Percentiles rank a stretch among this genome's conserved stretches.
Conservation (phyloP, 2,888 invertebrate species). For the Teinopalpus imperialis region DNA sequence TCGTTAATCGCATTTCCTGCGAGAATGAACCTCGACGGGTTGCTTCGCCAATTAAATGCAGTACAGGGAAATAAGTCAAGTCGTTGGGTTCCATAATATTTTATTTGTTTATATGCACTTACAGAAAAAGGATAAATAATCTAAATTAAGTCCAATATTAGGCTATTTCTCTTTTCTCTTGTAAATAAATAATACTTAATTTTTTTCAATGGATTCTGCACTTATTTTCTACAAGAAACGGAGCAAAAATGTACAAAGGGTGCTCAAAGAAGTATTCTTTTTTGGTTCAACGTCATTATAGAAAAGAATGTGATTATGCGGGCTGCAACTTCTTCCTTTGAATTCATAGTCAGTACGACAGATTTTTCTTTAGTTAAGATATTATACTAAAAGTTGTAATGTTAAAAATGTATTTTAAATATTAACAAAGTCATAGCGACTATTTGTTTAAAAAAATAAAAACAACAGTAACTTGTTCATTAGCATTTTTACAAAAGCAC, state of each 20-base stretch:
- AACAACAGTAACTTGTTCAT: too few relatives aligned
- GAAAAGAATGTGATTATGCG: slow-evolving; percentile 36
- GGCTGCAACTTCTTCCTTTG: slow-evolving; percentile 28
- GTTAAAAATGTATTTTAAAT: background rate
- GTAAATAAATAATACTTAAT: slow-evolving; percentile 9
- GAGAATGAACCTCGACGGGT: slow-evolving; percentile 8
- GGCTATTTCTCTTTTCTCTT: background rate
- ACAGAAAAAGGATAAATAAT: too few relatives aligned
- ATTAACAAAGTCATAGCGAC: too few relatives aligned
- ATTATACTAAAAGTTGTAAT: background rate
- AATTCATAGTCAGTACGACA: background rate
- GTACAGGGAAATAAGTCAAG: too few relatives aligned
- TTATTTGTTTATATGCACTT: too few relatives aligned
- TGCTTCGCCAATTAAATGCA: background rate
- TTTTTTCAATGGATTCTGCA: slow-evolving; percentile 14
- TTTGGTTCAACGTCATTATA: slow-evolving; percentile 34
- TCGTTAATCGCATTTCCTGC: slow-evolving; percentile 3
- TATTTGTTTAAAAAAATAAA: too few relatives aligned
- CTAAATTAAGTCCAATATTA: background rate
- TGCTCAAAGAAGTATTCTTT: slow-evolving; percentile 33
- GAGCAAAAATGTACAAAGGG: slow-evolving; percentile 31
- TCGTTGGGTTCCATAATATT: too few relatives aligned
- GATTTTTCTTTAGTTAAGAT: background rate
- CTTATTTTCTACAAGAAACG: slow-evolving; percentile 15
- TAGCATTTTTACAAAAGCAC: too few relatives aligned